Base-by-base conservation (phyloP, 2,113 vertebrate genomes). In the Neodon shergylaensis region DNA sequence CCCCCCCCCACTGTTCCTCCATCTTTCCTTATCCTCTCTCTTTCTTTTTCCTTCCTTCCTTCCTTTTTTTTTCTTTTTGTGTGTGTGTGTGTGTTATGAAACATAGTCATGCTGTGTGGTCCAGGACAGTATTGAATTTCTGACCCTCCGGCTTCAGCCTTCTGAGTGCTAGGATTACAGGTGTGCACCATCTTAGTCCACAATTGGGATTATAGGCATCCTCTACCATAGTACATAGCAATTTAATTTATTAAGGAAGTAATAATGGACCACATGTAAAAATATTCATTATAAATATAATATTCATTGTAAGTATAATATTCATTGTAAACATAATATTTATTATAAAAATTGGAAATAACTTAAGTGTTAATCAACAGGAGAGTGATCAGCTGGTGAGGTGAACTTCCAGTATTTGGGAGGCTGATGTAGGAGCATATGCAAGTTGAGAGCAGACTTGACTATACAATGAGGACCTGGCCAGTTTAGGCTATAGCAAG, bases 281-380 rank as follows among this genome's bases (percentile, higher is more conserved):
- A 95, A 95, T 44, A 83, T 7, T 91, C 42, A 91, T 68, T 74
- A 11, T 74, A 74, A 44, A 74, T 42, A 73, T 73, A 42, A 39
- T 72, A 72, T 22, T 73, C 19, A 73, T 21, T 77, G n/a, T 94
- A 33, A 54, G 19, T 3, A 54, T 7, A 76, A 89, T 68, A 88
- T 68, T 92, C 31, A 89, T 61, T 77, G 42, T 94, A 26, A 68
- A 68, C 65, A 14, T 14, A 91, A 90, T 74, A 92, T 83, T 93
- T 22, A 87, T 83, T 78, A 44, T 87, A 88, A 94, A 95, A 94
- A n/a, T 36, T 83, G 63, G 22, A 90, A 88, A 83, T 31, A 70
- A 82, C 26, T 17, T 68, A 91, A 91, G 31, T 74, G 54, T 83
- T 83, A 54, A 76, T 90, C 68, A 87, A 54, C 83, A 72, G 13